Conservation (phyloP, 2,888 invertebrate species). For the Epirrhoe alternata region DNA sequence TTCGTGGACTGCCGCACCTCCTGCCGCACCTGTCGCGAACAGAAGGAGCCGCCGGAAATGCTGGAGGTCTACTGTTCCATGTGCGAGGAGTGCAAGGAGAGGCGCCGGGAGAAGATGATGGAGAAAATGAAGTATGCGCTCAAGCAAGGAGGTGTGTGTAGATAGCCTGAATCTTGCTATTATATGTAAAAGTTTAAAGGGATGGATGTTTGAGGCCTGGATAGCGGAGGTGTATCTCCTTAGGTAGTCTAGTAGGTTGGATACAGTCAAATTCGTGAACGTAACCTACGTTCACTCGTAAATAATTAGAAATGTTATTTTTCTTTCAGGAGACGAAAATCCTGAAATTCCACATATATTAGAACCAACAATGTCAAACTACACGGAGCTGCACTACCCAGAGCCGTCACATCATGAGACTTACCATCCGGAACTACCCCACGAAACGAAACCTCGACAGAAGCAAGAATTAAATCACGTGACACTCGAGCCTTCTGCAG, state of each 20-base stretch:
- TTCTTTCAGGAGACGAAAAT: not conserved
- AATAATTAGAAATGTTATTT: not conserved
- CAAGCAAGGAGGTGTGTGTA: conserved; percentile 3
- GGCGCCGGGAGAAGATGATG: conserved; percentile 50
- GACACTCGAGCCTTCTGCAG: not conserved
- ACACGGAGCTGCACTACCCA: conserved; percentile 4
- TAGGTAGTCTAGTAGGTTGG: too few relatives aligned
- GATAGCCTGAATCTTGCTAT: not conserved
- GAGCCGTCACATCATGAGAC: not conserved
- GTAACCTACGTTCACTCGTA: too few relatives aligned
- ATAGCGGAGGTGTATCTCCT: too few relatives aligned
- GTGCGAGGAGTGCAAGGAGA: conserved; percentile 69
- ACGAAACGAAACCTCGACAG: not conserved
- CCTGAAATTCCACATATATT: not conserved
- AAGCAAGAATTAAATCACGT: not conserved
- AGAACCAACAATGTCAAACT: not conserved
- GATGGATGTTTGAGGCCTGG: too few relatives aligned
- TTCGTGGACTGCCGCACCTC: conserved; percentile 63
- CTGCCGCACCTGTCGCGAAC: conserved; percentile 60
- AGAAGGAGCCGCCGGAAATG: conserved; percentile 48
- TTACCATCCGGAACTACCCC: not conserved
- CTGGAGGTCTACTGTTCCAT: conserved; percentile 72
- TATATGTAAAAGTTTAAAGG: too few relatives aligned
- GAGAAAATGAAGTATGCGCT: conserved; percentile 1
- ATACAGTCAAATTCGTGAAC: too few relatives aligned